These are phyloP conservation scores for Aricia artaxerxes DNA, from an alignment of 2,888 invertebrate species.

Conservation along the genomic window DNA sequence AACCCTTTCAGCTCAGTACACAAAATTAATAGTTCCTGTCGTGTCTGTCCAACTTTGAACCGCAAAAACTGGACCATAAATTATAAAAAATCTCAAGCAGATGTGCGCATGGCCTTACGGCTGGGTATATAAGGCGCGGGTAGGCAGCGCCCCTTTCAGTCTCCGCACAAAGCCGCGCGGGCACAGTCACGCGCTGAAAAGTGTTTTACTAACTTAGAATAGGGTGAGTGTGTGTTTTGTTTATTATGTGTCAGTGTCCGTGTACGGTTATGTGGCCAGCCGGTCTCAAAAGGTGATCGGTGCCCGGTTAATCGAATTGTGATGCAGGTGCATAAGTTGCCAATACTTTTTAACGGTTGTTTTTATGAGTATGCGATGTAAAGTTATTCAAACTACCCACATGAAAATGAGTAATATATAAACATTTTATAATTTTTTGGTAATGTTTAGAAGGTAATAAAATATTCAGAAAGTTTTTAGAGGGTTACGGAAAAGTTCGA, in stretches of 20 bases:
- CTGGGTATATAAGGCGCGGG: constrained; percentile 9
- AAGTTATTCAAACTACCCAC: neutral
- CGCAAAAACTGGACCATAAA: neutral
- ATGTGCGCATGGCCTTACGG: constrained; percentile 27
- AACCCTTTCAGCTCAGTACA: neutral
- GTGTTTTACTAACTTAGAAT: constrained; percentile 28
- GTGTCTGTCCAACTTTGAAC: neutral
- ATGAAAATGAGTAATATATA: neutral
- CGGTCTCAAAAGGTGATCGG: neutral
- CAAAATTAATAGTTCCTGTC: constrained; percentile 5
- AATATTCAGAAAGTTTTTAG: neutral
- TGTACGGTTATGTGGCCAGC: neutral
- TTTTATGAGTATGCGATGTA: neutral
- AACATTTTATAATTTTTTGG: neutral
- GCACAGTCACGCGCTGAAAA: neutral
- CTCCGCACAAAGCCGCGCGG: neutral
- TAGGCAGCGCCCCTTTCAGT: constrained; percentile 1
- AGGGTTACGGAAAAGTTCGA: neutral
- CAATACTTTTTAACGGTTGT: neutral
- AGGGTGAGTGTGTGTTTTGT: constrained; percentile 30
- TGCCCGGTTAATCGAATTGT: neutral
- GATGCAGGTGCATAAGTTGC: neutral
- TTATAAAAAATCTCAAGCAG: neutral
- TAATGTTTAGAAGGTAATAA: neutral
- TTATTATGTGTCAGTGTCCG: neutral